phyloP scores from a whole-genome alignment of 2,888 invertebrate species.

The Pterostichus niger region DNA sequence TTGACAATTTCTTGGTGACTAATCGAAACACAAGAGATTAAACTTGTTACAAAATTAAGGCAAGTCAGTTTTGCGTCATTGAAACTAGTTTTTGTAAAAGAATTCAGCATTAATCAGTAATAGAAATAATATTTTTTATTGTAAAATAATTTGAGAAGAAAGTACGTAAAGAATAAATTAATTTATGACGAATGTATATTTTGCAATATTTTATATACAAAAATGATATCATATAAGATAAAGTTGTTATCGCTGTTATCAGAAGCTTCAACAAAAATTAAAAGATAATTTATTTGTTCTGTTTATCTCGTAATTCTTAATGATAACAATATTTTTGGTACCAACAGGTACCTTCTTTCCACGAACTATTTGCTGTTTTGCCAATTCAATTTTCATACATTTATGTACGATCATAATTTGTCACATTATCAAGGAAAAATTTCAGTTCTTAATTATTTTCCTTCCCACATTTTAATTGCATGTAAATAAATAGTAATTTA shows the following conservation, averaged over 20 bases:
- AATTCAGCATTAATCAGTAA: background rate
- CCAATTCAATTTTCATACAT: too few relatives aligned
- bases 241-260: slow-evolving; percentile 12
- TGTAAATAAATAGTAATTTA: too few relatives aligned
- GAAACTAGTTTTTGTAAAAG: too few relatives aligned
- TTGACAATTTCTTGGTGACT: background rate
- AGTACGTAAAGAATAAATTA: background rate
- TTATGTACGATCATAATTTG: too few relatives aligned
- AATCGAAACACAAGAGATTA: background rate
- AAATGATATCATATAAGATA: slow-evolving; percentile 12
- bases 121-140: background rate
- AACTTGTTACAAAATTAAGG: too few relatives aligned
- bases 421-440: too few relatives aligned
- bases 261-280: background rate
- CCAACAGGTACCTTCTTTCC: slow-evolving; percentile 10
- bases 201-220: background rate
- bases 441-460: too few relatives aligned
- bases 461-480: too few relatives aligned
- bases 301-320: background rate
- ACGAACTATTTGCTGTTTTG: background rate
- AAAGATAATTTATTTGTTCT: slow-evolving; percentile 16
- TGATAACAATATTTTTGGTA: background rate
- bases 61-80: too few relatives aligned
- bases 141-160: background rate
- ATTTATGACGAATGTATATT: background rate